Percentiles rank a stretch among this genome's conserved stretches.
Evolutionary conservation across 2,797 vertebrate species (phyloP).

Genomic region (Emydoidea blandingii): DNA sequence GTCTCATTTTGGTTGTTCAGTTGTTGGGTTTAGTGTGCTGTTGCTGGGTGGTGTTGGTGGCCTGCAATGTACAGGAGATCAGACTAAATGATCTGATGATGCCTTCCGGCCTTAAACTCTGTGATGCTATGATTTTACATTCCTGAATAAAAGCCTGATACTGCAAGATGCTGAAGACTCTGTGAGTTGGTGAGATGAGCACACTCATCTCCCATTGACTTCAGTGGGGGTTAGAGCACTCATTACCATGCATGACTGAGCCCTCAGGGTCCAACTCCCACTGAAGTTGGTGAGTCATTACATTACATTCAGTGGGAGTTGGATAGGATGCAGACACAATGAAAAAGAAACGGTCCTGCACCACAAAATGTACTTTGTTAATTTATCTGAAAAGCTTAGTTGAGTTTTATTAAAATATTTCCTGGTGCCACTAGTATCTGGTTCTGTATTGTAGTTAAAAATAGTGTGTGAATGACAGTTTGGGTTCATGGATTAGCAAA

Average conservation of each 20-base stretch:
- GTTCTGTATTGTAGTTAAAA: constrained; percentile 47
- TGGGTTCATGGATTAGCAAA: constrained; percentile 63
- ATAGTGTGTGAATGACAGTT: constrained; percentile 55
- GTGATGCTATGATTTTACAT: neutral
- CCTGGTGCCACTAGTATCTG: neutral
- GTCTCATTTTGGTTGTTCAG: neutral
- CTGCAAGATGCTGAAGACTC: neutral
- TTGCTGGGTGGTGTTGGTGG: neutral
- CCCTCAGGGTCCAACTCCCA: fast-evolving
- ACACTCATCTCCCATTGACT: neutral
- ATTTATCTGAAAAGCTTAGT: neutral
- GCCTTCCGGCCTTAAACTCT: neutral
- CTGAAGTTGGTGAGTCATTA: neutral
- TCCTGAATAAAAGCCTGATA: neutral
- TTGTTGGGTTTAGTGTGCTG: neutral
- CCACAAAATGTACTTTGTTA: neutral
- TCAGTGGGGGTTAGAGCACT: neutral
- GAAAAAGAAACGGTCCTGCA: neutral
- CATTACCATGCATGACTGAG: neutral
- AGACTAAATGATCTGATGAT: neutral
- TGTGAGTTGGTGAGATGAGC: neutral
- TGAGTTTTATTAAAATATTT: constrained; percentile 19
- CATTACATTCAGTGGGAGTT: neutral
- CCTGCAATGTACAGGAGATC: neutral
- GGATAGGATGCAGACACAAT: neutral